Evolutionary conservation across 2,113 vertebrate genomes (phyloP).

Genomic region (Atlantisia rogersi): DNA sequence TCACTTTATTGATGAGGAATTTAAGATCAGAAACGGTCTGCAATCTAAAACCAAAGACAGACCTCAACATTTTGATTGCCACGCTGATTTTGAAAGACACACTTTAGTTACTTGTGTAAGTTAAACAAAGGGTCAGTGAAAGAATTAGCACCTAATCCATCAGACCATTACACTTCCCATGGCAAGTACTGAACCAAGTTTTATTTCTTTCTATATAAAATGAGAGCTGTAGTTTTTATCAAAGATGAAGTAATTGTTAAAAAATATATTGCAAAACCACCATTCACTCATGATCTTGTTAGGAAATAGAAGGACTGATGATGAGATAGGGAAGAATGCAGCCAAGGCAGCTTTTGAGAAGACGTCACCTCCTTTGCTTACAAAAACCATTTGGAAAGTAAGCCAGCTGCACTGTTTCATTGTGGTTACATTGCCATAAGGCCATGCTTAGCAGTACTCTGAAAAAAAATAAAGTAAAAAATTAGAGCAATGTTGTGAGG

Average conservation of each 20-base stretch:
- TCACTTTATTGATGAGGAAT: neutral
- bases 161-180: neutral
- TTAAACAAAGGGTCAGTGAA: neutral
- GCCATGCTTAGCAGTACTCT: neutral
- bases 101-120: neutral
- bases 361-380: neutral
- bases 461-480: neutral
- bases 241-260: neutral
- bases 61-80: neutral
- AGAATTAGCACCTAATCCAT: slow-evolving; percentile 39
- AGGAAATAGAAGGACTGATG: neutral
- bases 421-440: neutral
- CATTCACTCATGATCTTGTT: neutral
- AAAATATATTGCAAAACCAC: neutral
- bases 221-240: neutral
- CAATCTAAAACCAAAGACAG: neutral
- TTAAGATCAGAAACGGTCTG: neutral
- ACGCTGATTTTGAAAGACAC: neutral
- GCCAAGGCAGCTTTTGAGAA: neutral
- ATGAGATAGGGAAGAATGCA: neutral
- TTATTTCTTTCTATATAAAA: neutral
- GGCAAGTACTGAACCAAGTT: neutral
- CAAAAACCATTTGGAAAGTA: neutral
- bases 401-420: neutral
- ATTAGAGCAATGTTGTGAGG: neutral